phyloP scores from a whole-genome alignment of 1,140 invertebrate genomes.

The Centruroides sculpturatus region DNA sequence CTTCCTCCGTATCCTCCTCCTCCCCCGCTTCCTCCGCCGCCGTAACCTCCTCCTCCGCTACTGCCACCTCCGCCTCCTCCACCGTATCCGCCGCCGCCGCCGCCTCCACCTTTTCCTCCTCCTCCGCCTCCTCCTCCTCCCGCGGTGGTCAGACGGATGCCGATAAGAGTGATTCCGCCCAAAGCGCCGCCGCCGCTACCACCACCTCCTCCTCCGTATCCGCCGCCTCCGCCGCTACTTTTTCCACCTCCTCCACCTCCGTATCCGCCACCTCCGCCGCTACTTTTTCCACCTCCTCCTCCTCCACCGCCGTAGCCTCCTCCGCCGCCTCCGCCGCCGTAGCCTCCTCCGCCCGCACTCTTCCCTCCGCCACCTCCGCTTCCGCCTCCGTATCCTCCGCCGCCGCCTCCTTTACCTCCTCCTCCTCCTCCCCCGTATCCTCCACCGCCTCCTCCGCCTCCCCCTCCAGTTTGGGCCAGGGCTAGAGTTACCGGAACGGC shows the following conservation, averaged over 20 bases:
- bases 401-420: slow-evolving; percentile 1
- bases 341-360: slow-evolving; percentile 9
- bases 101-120: neutral
- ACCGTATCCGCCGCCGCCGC: slow-evolving; percentile 2
- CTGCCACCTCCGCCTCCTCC: neutral
- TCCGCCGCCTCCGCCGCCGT: slow-evolving; percentile 4
- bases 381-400: slow-evolving; percentile 5
- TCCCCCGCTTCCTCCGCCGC: neutral
- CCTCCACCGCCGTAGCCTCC: neutral
- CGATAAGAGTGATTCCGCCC: neutral
- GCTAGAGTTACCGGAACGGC: slow-evolving; percentile 13
- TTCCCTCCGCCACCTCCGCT: slow-evolving; percentile 7
- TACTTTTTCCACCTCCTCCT: neutral
- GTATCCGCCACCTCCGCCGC: neutral
- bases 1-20: neutral
- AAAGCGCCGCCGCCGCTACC: neutral
- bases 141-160: neutral
- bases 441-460: slow-evolving; percentile 13
- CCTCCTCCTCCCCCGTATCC: slow-evolving; percentile 14
- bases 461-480: slow-evolving; percentile 4
- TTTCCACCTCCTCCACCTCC: slow-evolving; percentile 1
- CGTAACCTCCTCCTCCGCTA: neutral
- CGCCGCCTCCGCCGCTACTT: neutral
- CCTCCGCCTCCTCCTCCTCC: neutral
- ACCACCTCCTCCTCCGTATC: neutral